Evolutionary conservation across 2,797 vertebrate species (phyloP).

Genomic region (Amphiprion clarkii): DNA sequence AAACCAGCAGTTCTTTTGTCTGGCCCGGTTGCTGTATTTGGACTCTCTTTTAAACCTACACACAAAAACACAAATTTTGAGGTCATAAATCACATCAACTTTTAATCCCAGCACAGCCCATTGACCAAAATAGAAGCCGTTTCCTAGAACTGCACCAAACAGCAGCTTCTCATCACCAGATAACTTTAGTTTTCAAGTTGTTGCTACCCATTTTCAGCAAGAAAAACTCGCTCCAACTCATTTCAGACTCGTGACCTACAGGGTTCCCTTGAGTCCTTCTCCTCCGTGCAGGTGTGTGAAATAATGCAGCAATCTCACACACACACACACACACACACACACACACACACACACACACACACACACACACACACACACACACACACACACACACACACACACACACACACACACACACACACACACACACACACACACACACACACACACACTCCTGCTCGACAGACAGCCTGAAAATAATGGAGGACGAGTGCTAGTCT

Average conservation of each 20-base stretch:
- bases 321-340: no score
- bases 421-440: slow-evolving; percentile 3
- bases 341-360: no score
- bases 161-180: slow-evolving; percentile 48
- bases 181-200: slow-evolving; percentile 21
- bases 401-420: not conserved
- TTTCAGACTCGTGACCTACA: slow-evolving; percentile 22
- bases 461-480: slow-evolving; percentile 28
- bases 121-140: slow-evolving; percentile 41
- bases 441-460: slow-evolving; percentile 4
- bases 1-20: not conserved
- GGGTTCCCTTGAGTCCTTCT: slow-evolving; percentile 19
- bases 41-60: slow-evolving; percentile 31
- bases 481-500: not conserved
- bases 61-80: slow-evolving; percentile 23
- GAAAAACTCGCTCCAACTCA: slow-evolving; percentile 21
- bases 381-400: no score
- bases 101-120: slow-evolving; percentile 57
- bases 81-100: slow-evolving; percentile 73
- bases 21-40: slow-evolving; percentile 29
- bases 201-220: slow-evolving; percentile 5
- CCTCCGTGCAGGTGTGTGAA: slow-evolving; percentile 17
- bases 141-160: slow-evolving; percentile 48
- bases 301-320: slow-evolving; percentile 15
- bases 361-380: no score